These are phyloP conservation scores for Theocolax elegans DNA, from an alignment of 1,140 invertebrate species.

Conservation along the genomic window DNA sequence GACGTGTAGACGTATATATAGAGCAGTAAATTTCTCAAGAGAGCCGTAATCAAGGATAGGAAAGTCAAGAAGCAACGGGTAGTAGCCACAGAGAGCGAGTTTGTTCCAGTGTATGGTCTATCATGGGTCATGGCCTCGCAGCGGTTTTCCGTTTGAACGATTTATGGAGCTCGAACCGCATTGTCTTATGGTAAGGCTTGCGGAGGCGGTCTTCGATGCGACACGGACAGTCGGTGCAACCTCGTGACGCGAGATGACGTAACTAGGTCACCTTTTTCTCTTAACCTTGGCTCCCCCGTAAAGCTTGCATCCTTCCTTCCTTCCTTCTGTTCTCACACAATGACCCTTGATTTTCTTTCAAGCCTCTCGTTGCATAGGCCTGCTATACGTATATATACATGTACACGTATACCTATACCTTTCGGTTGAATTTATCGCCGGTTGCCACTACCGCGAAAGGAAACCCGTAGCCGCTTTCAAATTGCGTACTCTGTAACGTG, in stretches of 20 bases:
- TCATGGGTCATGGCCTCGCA: background rate
- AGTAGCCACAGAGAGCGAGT: background rate
- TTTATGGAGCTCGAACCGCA: conserved; percentile 57
- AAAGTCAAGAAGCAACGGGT: no score
- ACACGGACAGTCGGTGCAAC: conserved; percentile 37
- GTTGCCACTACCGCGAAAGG: conserved; percentile 50
- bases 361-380: background rate
- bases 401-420: background rate
- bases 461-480: conserved; percentile 4
- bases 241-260: conserved; percentile 54
- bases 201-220: conserved; percentile 40
- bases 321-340: no score
- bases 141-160: conserved; percentile 52
- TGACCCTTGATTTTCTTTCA: background rate
- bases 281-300: conserved; percentile 42
- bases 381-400: no score
- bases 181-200: conserved; percentile 50
- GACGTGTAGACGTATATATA: no score
- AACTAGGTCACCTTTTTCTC: conserved; percentile 57
- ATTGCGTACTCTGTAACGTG: background rate
- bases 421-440: conserved; percentile 54
- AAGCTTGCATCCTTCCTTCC: no score
- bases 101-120: background rate
- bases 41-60: no score
- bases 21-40: no score